Evolutionary conservation across 2,888 invertebrate species (phyloP).

Genomic region (Conchocele bisecta): DNA sequence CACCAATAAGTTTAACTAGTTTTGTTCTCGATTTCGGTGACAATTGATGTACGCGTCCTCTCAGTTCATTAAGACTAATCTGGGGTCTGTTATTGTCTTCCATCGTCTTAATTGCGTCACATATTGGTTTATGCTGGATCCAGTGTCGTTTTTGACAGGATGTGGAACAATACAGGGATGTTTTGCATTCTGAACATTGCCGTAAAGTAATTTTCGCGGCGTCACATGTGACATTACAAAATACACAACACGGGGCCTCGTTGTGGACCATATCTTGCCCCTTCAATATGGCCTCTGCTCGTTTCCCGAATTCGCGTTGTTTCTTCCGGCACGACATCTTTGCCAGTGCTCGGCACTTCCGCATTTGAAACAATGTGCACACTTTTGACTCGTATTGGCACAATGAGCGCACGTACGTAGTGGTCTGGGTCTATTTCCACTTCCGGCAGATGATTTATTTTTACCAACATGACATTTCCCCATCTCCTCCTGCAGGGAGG

Average conservation of each 20-base stretch:
- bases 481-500: no score
- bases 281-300: neutral
- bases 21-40: slow-evolving; percentile 22
- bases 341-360: no score
- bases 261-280: neutral
- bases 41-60: slow-evolving; percentile 13
- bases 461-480: no score
- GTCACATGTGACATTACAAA: no score
- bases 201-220: neutral
- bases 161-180: slow-evolving; percentile 4
- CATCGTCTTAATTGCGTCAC: neutral
- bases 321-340: no score
- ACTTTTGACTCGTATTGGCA: no score
- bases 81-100: neutral
- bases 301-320: no score
- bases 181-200: neutral
- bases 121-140: neutral
- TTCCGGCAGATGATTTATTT: no score
- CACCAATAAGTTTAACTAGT: slow-evolving; percentile 26
- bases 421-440: no score
- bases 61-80: neutral
- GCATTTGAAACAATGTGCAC: no score
- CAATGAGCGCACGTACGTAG: no score
- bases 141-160: slow-evolving; percentile 12
- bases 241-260: neutral